Evolutionary conservation across 2,797 vertebrate genomes (phyloP).

Genomic region (Graptemys geographica): DNA sequence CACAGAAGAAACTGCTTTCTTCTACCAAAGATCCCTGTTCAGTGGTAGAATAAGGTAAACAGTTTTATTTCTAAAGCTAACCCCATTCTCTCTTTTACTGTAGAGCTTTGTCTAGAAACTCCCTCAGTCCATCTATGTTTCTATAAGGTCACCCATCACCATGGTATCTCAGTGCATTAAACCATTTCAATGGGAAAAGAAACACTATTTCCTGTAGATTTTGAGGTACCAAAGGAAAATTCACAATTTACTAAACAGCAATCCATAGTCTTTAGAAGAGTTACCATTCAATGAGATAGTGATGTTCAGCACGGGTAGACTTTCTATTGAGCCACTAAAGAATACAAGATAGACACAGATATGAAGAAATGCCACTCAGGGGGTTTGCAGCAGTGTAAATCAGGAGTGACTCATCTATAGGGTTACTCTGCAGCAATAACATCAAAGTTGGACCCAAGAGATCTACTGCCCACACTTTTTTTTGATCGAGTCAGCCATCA

Average conservation of each 20-base stretch:
- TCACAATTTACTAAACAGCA: constrained; percentile 1
- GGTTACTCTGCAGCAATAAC: neutral
- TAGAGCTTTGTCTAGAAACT: neutral
- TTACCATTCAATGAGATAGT: constrained; percentile 30
- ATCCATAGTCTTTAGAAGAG: neutral
- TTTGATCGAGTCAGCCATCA: neutral
- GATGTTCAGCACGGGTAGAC: constrained; percentile 28
- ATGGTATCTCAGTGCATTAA: neutral
- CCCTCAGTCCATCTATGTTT: neutral
- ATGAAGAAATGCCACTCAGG: constrained; percentile 2
- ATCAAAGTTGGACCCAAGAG: neutral
- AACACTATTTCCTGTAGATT: neutral
- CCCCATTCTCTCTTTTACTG: neutral
- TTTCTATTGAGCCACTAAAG: constrained; percentile 22
- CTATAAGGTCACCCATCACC: neutral
- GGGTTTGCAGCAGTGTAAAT: no score
- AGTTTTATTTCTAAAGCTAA: neutral
- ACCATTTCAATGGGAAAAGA: neutral
- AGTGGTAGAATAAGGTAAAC: neutral
- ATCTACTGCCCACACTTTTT: neutral
- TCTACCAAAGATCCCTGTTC: neutral
- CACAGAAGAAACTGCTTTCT: neutral
- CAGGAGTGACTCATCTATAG: neutral
- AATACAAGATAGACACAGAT: constrained; percentile 36
- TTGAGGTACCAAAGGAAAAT: constrained; percentile 17